phyloP scores from a whole-genome alignment of 1,140 invertebrate species.

The Diabrotica undecimpunctata region DNA sequence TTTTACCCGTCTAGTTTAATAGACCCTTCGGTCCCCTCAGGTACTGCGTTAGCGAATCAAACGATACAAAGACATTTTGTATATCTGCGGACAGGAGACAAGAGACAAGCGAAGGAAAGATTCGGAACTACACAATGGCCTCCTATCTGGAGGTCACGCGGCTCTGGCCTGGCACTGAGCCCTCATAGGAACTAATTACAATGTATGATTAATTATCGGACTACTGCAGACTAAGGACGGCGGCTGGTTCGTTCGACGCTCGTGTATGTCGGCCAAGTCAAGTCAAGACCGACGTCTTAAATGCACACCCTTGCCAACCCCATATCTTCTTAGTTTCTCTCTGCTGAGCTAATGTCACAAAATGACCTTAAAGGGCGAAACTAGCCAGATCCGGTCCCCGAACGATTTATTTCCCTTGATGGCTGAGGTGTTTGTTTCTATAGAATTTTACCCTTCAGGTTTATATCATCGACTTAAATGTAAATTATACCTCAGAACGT shows the following conservation, averaged over 20 bases:
- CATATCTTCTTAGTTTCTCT: constrained; percentile 42
- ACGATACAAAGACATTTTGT: constrained; percentile 26
- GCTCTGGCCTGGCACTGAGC: constrained; percentile 25
- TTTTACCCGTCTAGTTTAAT: neutral
- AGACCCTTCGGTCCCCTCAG: neutral
- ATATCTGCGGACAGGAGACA: constrained; percentile 15
- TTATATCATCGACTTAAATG: neutral
- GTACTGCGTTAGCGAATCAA: neutral
- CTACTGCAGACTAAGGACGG: constrained; percentile 39
- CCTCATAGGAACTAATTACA: constrained; percentile 46
- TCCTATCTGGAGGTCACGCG: constrained; percentile 30
- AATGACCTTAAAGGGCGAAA: constrained; percentile 9
- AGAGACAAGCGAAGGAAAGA: constrained; percentile 7
- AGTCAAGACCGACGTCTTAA: constrained; percentile 42
- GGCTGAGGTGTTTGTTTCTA: neutral
- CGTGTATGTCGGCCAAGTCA: constrained; percentile 29
- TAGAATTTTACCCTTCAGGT: neutral
- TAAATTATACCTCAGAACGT: neutral
- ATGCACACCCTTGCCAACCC: constrained; percentile 43
- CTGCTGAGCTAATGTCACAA: constrained; percentile 43
- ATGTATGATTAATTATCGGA: constrained; percentile 48
- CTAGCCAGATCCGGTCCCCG: constrained; percentile 8
- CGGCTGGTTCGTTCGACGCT: constrained; percentile 32
- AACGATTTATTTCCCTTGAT: constrained; percentile 2
- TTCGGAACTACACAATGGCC: constrained; percentile 21